Percentiles rank a stretch among this genome's conserved stretches.
Evolutionary conservation across 1,140 invertebrate genomes (phyloP).

Genomic region (Macrostomum lignano): DNA sequence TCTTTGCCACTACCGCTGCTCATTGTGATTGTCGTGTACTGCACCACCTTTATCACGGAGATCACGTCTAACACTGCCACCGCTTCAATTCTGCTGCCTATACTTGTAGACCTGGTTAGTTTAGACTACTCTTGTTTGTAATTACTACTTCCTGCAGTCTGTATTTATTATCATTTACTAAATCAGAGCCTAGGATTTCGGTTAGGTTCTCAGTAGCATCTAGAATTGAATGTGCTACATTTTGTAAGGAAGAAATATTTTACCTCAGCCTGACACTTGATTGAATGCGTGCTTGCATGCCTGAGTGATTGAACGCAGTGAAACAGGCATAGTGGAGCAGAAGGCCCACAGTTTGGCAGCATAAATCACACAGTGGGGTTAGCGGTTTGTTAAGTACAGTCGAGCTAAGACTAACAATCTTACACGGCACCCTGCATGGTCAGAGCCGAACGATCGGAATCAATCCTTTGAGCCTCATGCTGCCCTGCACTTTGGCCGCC

Average conservation of each 20-base stretch:
- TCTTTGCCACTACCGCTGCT: conserved; percentile 12
- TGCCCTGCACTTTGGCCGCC: conserved; percentile 48
- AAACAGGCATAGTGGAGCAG: too few species aligned
- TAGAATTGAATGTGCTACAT: too few species aligned
- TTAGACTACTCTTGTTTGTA: too few species aligned
- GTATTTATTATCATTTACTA: conserved; percentile 1
- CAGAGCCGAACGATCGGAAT: conserved; percentile 28
- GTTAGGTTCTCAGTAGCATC: too few species aligned
- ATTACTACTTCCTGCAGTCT: too few species aligned
- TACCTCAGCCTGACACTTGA: too few species aligned
- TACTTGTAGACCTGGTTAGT: conserved; percentile 24
- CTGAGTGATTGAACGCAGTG: too few species aligned
- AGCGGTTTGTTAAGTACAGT: too few species aligned
- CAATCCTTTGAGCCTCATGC: conserved; percentile 56
- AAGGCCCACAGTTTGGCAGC: too few species aligned
- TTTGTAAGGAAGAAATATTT: too few species aligned
- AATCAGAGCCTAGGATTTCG: background rate
- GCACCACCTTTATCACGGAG: conserved; percentile 27
- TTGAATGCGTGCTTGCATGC: too few species aligned
- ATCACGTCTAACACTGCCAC: conserved; percentile 30
- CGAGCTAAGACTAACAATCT: conserved; percentile 2
- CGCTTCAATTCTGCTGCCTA: conserved; percentile 29
- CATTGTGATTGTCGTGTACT: conserved; percentile 17
- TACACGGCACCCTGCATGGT: conserved; percentile 5
- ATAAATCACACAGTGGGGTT: too few species aligned